A percentile compares a stretch with the other conserved stretches of the same genome.
These are phyloP conservation scores for Lycaena phlaeas DNA, from an alignment of 2,888 invertebrate genomes.

Conservation along the genomic window DNA sequence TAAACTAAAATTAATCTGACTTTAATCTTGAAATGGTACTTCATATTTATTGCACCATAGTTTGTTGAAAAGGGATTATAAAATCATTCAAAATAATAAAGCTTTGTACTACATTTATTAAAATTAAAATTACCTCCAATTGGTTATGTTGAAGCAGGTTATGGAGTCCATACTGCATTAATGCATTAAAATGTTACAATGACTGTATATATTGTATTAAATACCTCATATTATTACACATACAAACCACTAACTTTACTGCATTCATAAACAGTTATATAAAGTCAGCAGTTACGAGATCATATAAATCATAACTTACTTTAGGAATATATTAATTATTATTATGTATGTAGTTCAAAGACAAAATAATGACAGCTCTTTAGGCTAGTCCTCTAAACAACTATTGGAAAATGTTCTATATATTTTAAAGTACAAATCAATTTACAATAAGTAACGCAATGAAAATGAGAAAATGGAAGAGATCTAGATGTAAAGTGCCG, in stretches of 20 bases:
- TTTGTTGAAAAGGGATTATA: conserved; percentile 24
- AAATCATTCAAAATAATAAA: conserved; percentile 20
- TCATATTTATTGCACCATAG: conserved; percentile 44
- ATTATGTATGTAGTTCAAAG: conserved; percentile 5
- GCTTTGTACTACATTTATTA: conserved; percentile 59
- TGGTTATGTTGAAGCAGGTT: neutral
- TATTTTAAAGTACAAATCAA: neutral
- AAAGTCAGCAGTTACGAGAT: conserved; percentile 52
- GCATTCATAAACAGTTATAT: conserved; percentile 13
- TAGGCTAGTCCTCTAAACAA: conserved; percentile 32
- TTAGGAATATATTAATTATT: conserved; percentile 14
- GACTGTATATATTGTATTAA: conserved; percentile 21
- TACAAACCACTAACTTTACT: conserved; percentile 8
- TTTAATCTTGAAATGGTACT: too few relatives aligned
- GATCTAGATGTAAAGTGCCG: too few relatives aligned
- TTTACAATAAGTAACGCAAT: neutral
- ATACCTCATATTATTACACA: conserved; percentile 22
- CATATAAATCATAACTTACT: conserved; percentile 27
- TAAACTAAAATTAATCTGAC: too few relatives aligned
- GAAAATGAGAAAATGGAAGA: too few relatives aligned
- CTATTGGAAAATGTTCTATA: conserved; percentile 25
- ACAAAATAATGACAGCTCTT: conserved; percentile 14
- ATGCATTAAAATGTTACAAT: conserved; percentile 19
- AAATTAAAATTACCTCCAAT: conserved; percentile 36
- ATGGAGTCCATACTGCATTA: neutral